Percentiles rank a stretch among this genome's conserved stretches.
Conservation (phyloP, 2,797 vertebrate species). For the Paguma larvata region DNA sequence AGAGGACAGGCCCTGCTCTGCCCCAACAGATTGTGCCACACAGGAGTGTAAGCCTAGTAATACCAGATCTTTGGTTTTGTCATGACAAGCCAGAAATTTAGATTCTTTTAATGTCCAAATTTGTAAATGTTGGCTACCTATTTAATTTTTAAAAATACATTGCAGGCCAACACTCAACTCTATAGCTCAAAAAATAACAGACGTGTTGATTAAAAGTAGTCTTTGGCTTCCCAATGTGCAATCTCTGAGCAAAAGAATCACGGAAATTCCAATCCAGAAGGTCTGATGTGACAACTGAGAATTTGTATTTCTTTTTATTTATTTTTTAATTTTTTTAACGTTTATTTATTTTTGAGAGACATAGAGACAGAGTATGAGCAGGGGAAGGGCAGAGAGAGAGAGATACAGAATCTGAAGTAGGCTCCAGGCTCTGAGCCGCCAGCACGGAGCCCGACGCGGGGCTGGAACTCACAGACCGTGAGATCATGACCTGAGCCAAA, state of each 20-base stretch:
- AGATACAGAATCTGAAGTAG: too few relatives aligned
- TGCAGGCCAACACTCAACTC: not conserved
- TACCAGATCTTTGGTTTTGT: not conserved
- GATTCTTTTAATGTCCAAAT: not conserved
- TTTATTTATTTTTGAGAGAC: too few relatives aligned
- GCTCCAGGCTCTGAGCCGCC: too few relatives aligned
- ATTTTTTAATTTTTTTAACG: too few relatives aligned
- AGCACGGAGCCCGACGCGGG: too few relatives aligned
- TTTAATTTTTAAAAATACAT: not conserved
- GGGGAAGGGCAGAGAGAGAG: too few relatives aligned
- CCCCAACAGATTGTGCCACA: not conserved
- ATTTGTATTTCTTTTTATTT: not conserved
- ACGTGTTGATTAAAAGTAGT: not conserved
- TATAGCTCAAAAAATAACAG: not conserved
- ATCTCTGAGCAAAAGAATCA: not conserved
- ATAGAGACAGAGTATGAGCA: too few relatives aligned
- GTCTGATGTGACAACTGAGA: not conserved
- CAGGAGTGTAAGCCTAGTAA: not conserved
- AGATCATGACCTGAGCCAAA: too few relatives aligned
- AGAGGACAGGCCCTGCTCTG: not conserved
- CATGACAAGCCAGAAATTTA: not conserved
- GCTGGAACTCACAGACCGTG: too few relatives aligned
- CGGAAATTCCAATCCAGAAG: not conserved
- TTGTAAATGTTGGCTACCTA: not conserved
- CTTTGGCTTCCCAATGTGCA: not conserved